Evolutionary conservation across 2,113 vertebrate species (phyloP).

Genomic region (Pomatorhinus ruficollis): DNA sequence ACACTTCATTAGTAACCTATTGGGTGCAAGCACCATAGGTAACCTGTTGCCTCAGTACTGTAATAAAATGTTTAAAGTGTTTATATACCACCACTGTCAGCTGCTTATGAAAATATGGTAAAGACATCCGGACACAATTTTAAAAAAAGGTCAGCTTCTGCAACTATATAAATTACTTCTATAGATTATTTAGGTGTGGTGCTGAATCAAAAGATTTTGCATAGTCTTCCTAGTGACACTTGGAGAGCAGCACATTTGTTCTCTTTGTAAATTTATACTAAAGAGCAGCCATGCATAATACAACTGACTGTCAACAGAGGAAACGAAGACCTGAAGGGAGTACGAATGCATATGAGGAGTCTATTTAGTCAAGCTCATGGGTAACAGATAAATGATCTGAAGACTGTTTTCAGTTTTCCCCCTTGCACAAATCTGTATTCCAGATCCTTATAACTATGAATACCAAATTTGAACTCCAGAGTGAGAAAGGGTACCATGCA

Average conservation of each 20-base stretch:
- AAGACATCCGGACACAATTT: background rate
- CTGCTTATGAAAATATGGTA: background rate
- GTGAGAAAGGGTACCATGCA: background rate
- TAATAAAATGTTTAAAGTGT: conserved; percentile 43
- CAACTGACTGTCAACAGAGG: background rate
- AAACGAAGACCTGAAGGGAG: background rate
- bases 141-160: background rate
- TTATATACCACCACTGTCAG: conserved; percentile 22
- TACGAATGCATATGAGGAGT: background rate
- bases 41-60: background rate
- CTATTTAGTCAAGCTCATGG: background rate
- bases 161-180: background rate
- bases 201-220: background rate
- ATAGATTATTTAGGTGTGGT: background rate
- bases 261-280: background rate
- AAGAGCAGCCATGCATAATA: background rate
- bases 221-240: background rate
- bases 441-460: background rate
- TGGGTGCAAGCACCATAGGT: background rate
- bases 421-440: background rate
- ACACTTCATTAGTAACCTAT: conserved; percentile 58
- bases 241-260: background rate
- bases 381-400: background rate
- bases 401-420: background rate
- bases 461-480: background rate